Evolutionary conservation across 2,888 invertebrate genomes (phyloP), one percentile per base, ranked within the genome.

Genomic region (Eupithecia centaureata): DNA sequence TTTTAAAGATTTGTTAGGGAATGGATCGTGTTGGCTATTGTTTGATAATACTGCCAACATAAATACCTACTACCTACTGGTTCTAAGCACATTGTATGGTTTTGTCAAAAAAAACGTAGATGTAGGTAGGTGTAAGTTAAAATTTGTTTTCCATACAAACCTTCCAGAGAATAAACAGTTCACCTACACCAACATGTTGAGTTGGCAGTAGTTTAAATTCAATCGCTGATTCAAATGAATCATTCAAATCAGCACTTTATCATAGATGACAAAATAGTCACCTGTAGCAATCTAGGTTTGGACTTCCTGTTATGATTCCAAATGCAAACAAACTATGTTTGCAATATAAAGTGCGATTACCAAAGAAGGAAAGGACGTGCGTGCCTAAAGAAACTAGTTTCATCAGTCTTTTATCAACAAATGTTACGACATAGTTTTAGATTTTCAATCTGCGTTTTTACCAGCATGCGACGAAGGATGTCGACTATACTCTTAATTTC

Each of bases 1-100:
- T 59, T 65, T 65, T 63, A 38, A 61, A 63, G 63, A 63, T 63
- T 60, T 59, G 58, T 59, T 62, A 28, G 32, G 57, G 38, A 32
- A 42, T 59, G 51, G 38, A 42, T 60, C 60, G 54, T 22, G 47
- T 57, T 54, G n/a, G n/a, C 30, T 35, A 47, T 28, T 18, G 67
- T 42, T 33, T 63, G 35, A 18, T 57, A 58, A 10, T 42, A 42
- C 18, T 42, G 18, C 10, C 18, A 7, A 42, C 42, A 22, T 18
- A 42, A 18, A 42, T 18, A 18, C n/a, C 18, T 22, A 47, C 3
- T 10, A 47, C 12, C 22, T 47, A 47, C 18, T 18, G 18, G 8
- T 10, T 42, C 13, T 35, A 13, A 3, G n/a, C n/a, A 42, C 1
- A 13, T 42, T 7, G n/a, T n/a, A 42, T n/a, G 5, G n/a, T 5